Evolutionary conservation across 2,797 vertebrate species (phyloP).

Genomic region (Falco rusticolus): DNA sequence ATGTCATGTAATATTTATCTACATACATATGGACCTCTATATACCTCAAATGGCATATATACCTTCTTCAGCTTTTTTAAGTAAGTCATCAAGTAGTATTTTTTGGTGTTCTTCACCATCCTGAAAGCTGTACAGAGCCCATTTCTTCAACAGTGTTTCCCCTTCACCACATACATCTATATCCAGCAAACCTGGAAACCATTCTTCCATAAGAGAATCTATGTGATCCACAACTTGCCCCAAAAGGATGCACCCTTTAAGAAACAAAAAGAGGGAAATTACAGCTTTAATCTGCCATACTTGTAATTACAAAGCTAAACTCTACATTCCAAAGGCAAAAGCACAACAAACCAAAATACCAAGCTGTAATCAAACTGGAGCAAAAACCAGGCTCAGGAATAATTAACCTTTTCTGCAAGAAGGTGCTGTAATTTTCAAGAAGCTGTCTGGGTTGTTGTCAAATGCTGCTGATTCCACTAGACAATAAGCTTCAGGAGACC

Average conservation of each 20-base stretch:
- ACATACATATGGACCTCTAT: neutral
- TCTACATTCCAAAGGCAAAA: neutral
- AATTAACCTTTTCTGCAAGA: constrained; percentile 90
- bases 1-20: neutral
- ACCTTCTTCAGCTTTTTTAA: constrained; percentile 86
- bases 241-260: constrained; percentile 88
- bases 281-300: neutral
- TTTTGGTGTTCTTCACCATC: constrained; percentile 87
- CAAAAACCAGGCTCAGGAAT: constrained; percentile 31
- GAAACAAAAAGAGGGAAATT: neutral
- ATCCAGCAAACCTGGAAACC: constrained; percentile 93
- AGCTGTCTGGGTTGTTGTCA: constrained; percentile 84
- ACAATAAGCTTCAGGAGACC: constrained; percentile 94
- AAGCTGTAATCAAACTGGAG: constrained; percentile 30
- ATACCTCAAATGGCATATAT: neutral
- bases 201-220: constrained; percentile 96
- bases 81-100: constrained; percentile 92
- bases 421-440: constrained; percentile 92
- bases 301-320: neutral
- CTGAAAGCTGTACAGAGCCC: constrained; percentile 93
- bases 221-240: constrained; percentile 97
- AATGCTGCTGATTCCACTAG: constrained; percentile 88
- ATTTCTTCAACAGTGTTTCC: constrained; percentile 93
- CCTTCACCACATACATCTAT: constrained; percentile 92
- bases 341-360: constrained; percentile 36